A percentile compares a stretch with the other conserved stretches of the same genome.
phyloP scores from a whole-genome alignment of 2,113 vertebrate genomes.

The Bubo scandiacus region DNA sequence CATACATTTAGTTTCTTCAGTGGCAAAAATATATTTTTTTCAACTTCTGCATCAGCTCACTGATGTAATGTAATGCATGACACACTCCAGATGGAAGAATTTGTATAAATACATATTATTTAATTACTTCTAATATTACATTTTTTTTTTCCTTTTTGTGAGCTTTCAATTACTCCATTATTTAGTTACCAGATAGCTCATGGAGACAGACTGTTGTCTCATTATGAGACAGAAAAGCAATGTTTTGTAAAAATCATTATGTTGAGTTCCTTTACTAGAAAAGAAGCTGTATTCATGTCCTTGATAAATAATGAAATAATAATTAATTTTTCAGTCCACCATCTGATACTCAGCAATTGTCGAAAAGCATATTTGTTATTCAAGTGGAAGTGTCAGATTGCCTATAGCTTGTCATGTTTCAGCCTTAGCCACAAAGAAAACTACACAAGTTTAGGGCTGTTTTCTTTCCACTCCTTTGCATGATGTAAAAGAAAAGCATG shows the following conservation, averaged over 20 bases:
- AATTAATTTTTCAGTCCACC: conserved; percentile 32
- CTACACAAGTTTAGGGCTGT: neutral
- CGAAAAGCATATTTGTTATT: neutral
- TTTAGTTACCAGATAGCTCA: neutral
- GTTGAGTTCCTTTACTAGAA: neutral
- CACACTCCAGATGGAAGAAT: neutral
- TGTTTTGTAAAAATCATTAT: conserved; percentile 5
- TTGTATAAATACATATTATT: neutral
- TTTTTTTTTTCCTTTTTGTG: neutral
- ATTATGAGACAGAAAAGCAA: neutral
- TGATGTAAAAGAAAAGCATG: neutral
- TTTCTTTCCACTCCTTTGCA: neutral
- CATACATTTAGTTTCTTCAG: neutral
- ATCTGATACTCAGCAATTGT: neutral
- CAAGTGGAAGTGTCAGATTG: neutral
- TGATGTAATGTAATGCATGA: neutral
- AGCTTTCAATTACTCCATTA: neutral
- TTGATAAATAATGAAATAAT: conserved; percentile 37
- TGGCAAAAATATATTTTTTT: neutral
- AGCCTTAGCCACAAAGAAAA: neutral
- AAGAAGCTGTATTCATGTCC: neutral
- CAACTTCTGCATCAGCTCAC: neutral
- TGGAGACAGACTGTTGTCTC: neutral
- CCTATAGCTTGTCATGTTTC: neutral
- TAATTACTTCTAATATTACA: neutral